Percentiles rank a stretch among this genome's conserved stretches.
Evolutionary conservation across 2,113 vertebrate species (phyloP).

Genomic region (Cyrtonyx montezumae): DNA sequence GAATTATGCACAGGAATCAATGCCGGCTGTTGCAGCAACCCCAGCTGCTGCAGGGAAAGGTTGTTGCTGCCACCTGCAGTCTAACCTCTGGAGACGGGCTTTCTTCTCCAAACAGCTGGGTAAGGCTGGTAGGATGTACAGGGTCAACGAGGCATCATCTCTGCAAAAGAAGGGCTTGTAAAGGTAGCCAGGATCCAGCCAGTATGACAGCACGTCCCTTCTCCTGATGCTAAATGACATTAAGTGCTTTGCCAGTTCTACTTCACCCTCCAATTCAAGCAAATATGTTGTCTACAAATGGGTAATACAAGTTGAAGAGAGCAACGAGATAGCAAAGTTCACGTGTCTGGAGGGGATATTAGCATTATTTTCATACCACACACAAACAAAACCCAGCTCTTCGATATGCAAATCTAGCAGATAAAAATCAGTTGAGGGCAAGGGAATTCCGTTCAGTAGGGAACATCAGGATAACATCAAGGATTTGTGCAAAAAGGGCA

Average conservation of each 20-base stretch:
- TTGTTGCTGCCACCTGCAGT: slow-evolving; percentile 73
- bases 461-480: not conserved
- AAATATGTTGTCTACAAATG: accelerated
- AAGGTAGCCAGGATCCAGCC: not conserved
- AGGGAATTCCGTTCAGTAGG: not conserved
- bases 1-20: not conserved
- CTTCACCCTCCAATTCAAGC: accelerated
- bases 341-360: not conserved
- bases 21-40: not conserved
- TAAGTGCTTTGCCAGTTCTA: not conserved
- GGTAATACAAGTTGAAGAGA: not conserved
- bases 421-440: not conserved
- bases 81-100: not conserved
- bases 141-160: not conserved
- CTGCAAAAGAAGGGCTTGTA: not conserved
- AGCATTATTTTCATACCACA: not conserved
- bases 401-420: accelerated
- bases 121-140: not conserved
- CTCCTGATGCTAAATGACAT: accelerated
- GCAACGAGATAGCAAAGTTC: accelerated
- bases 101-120: not conserved
- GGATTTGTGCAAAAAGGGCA: not conserved
- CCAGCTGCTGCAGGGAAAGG: slow-evolving; percentile 6
- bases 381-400: not conserved
- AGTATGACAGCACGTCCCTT: accelerated